Evolutionary conservation across 2,113 vertebrate genomes (phyloP).

Genomic region (Peucedramus taeniatus): DNA sequence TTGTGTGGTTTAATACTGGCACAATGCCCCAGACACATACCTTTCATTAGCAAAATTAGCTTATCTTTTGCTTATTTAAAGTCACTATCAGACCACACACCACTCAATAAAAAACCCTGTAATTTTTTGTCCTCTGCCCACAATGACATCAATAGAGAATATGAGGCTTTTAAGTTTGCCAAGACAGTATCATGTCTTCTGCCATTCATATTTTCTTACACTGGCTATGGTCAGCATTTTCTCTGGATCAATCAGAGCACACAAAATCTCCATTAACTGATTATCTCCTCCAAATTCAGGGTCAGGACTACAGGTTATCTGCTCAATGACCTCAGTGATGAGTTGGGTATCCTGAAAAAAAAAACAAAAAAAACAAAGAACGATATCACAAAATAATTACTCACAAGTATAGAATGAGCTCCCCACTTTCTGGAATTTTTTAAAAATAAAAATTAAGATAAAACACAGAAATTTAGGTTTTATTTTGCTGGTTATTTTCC

Average conservation of each 20-base stretch:
- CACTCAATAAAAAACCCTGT: background rate
- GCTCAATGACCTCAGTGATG: slow-evolving; percentile 91
- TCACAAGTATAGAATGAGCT: background rate
- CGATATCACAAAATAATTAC: background rate
- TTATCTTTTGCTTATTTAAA: background rate
- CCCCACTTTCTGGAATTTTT: background rate
- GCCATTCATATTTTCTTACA: slow-evolving; percentile 75
- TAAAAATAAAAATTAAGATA: background rate
- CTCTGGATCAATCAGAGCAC: slow-evolving; percentile 89
- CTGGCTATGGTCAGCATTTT: slow-evolving; percentile 91
- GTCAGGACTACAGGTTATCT: slow-evolving; percentile 92
- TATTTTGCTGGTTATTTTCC: background rate
- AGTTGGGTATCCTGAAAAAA: slow-evolving; percentile 86
- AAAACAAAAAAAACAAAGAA: background rate
- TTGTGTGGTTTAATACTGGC: background rate
- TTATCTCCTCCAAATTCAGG: slow-evolving; percentile 92
- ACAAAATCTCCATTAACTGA: slow-evolving; percentile 90
- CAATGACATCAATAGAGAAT: background rate
- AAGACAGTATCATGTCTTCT: slow-evolving; percentile 36
- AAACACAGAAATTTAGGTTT: background rate
- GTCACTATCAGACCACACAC: background rate
- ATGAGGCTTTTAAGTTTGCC: background rate
- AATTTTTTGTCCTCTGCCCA: background rate
- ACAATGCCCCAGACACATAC: background rate
- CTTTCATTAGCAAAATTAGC: background rate